Evolutionary conservation across 2,113 vertebrate genomes (phyloP).

Genomic region (Ochotona curzoniae): DNA sequence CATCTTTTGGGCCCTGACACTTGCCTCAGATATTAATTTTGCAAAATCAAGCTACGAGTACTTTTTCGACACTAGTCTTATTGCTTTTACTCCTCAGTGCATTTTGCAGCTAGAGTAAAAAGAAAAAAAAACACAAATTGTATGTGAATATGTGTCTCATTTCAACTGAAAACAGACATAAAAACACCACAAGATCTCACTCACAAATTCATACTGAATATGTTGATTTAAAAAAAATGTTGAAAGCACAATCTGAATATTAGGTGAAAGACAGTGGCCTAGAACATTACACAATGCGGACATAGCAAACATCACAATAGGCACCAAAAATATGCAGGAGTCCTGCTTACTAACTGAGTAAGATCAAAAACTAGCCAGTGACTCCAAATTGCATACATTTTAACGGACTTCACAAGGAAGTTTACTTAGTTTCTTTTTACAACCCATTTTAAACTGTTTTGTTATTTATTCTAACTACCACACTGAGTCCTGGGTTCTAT

Average conservation of each 20-base stretch:
- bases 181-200: too few relatives aligned
- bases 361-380: neutral
- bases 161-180: neutral
- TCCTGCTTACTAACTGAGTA: too few relatives aligned
- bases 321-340: too few relatives aligned
- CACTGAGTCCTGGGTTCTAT: neutral
- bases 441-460: neutral
- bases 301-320: too few relatives aligned
- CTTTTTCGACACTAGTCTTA: neutral
- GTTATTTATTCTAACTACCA: neutral
- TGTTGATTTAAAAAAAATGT: too few relatives aligned
- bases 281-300: too few relatives aligned
- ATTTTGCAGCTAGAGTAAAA: neutral
- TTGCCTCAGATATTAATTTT: neutral
- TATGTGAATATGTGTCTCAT: neutral
- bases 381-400: neutral
- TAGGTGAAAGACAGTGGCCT: too few relatives aligned
- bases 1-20: too few relatives aligned
- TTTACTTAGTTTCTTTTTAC: neutral
- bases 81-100: neutral
- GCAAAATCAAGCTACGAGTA: neutral
- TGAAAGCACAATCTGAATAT: too few relatives aligned
- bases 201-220: too few relatives aligned
- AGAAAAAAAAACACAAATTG: conserved; percentile 37
- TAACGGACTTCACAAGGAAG: neutral